Base-by-base conservation (phyloP, 1,140 invertebrate genomes). In the Nasonia giraulti region DNA sequence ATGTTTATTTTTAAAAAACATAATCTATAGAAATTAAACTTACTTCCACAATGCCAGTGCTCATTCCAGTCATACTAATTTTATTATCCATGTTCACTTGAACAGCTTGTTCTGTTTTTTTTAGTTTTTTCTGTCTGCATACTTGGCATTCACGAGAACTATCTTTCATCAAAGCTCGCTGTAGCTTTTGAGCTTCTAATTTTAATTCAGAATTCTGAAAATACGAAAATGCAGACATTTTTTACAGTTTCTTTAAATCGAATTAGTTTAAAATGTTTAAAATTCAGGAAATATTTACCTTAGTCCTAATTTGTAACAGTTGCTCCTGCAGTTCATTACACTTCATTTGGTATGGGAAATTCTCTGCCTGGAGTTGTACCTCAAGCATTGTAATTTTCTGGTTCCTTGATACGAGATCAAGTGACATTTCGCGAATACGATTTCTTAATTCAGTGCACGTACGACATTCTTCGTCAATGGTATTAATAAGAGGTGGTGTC, bases 381-480 rank as follows among this genome's bases (percentile, higher is more conserved):
- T 93, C 89, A 2, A 93, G 86, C 4, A 89, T 87, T 27, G 87
- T 86, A 55, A 93, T 91, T 82, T 89, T 90, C 1, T 87, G 88
- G 55, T 91, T 88, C 68, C 89, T 92, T 1, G 87, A 80, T 1
- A 89, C 91, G 0, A 93, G 50, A 31, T 92, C 87, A 3, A 88
- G 40, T 62, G 92, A 90, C n/a, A 93, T 74, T 8, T 90, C 84
- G 0, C 82, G 78, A 82, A 92, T 89, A 33, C 88, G 86, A 31
- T 90, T 87, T 62, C 88, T 83, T 6, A 92, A 86, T 17, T 77
- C 80, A 17, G 75, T 73, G 40, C 89, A 90, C 0, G 74, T 78
- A 78, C 47, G 78, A 12, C 80, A 81, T 62, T 77, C 82, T 20
- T 47, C 77, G 55, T 40, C 20, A 74, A 73, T 80, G 1, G 50